A percentile compares a stretch with the other conserved stretches of the same genome.
Evolutionary conservation across 2,797 vertebrate genomes (phyloP).

Genomic region (Pipistrellus nathusii): DNA sequence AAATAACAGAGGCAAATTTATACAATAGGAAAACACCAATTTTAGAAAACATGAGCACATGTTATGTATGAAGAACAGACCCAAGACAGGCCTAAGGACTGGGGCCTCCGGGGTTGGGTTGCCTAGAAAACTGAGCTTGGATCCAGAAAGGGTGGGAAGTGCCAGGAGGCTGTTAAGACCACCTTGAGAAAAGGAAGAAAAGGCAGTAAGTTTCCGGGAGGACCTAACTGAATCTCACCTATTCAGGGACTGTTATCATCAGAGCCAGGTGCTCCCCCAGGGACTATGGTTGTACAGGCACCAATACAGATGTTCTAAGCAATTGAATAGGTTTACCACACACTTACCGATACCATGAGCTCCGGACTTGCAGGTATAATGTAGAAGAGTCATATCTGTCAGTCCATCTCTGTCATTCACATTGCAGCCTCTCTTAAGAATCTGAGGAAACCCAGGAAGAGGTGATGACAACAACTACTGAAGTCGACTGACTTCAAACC

Average conservation of each 20-base stretch:
- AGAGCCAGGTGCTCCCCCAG: not conserved
- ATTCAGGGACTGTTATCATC: not conserved
- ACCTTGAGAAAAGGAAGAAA: not conserved
- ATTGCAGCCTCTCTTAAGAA: constrained; percentile 96
- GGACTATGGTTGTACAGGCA: not conserved
- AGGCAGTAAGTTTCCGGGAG: not conserved
- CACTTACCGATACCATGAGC: constrained; percentile 97
- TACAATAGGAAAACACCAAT: not conserved
- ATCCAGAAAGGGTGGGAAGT: not conserved
- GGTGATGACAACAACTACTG: not conserved
- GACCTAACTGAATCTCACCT: not conserved
- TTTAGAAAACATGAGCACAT: not conserved
- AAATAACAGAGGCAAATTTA: not conserved
- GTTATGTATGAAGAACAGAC: not conserved
- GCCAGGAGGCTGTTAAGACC: not conserved
- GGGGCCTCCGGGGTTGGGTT: not conserved
- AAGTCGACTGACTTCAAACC: not conserved
- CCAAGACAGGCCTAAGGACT: not conserved
- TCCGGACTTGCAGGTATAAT: constrained; percentile 97
- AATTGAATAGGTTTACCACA: not conserved
- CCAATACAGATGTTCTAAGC: not conserved
- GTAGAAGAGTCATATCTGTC: constrained; percentile 98
- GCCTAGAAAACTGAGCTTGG: not conserved
- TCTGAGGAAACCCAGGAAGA: constrained; percentile 87
- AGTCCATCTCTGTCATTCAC: constrained; percentile 97